Evolutionary conservation across 1,140 invertebrate species (phyloP).

Genomic region (Cydia fagiglandana): DNA sequence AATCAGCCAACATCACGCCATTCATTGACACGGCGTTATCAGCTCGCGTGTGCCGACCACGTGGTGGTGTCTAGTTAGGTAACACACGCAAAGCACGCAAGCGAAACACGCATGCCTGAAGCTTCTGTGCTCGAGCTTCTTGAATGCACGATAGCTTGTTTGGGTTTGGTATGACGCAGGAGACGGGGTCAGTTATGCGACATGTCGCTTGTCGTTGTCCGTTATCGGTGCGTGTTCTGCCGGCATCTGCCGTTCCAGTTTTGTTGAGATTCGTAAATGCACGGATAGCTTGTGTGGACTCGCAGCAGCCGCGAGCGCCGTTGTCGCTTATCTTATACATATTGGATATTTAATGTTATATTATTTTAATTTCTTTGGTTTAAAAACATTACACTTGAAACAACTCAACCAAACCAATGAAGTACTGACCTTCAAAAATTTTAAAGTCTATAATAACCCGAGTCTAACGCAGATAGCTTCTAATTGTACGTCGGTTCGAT

Average conservation of each 20-base stretch:
- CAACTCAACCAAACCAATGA: neutral
- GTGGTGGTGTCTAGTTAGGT: slow-evolving; percentile 43
- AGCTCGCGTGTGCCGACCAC: slow-evolving; percentile 45
- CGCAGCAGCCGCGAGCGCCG: too few species aligned
- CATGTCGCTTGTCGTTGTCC: neutral
- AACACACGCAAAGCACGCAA: slow-evolving; percentile 45
- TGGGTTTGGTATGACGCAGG: neutral
- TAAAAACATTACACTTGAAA: neutral
- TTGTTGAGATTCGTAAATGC: neutral
- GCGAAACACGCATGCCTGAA: slow-evolving; percentile 40
- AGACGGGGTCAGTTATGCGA: neutral
- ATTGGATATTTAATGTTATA: neutral
- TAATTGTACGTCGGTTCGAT: slow-evolving; percentile 24
- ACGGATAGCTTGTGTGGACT: neutral
- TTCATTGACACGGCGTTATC: slow-evolving; percentile 47
- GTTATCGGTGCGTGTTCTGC: neutral
- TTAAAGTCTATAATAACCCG: slow-evolving; percentile 26
- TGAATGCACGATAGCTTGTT: slow-evolving; percentile 18
- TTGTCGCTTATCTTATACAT: neutral
- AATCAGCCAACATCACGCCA: slow-evolving; percentile 49
- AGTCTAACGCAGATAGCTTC: slow-evolving; percentile 24
- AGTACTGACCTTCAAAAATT: slow-evolving; percentile 4
- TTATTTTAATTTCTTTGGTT: neutral
- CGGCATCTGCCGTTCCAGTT: neutral
- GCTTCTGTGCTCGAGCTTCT: slow-evolving; percentile 39